Evolutionary conservation across 2,888 invertebrate genomes (phyloP).

Genomic region (Phengaris arion): DNA sequence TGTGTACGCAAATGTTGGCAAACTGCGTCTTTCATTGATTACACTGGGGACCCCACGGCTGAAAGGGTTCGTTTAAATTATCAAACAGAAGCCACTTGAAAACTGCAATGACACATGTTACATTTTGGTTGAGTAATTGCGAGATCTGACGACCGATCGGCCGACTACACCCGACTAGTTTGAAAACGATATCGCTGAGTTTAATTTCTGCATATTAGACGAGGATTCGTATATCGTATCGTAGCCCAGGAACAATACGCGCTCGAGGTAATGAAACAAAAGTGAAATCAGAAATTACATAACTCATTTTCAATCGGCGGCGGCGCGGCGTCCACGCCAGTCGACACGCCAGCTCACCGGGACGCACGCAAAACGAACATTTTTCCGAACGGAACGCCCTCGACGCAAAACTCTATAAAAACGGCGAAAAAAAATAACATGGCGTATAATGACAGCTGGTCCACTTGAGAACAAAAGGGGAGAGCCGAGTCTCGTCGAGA

Average conservation of each 20-base stretch:
- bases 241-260: constrained; percentile 50
- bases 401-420: constrained; percentile 78
- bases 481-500: constrained; percentile 75
- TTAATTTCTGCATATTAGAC: constrained; percentile 34
- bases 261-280: constrained; percentile 54
- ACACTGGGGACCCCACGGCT: constrained; percentile 50
- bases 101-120: constrained; percentile 76
- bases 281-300: constrained; percentile 61
- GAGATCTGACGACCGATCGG: constrained; percentile 43
- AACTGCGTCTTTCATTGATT: constrained; percentile 62
- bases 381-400: constrained; percentile 77
- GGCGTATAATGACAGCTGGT: constrained; percentile 81
- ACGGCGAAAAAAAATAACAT: constrained; percentile 79
- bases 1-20: constrained; percentile 51
- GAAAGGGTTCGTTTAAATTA: constrained; percentile 69
- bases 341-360: constrained; percentile 74
- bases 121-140: constrained; percentile 51
- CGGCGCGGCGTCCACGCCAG: constrained; percentile 60
- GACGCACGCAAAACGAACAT: constrained; percentile 79
- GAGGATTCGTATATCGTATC: constrained; percentile 35
- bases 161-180: constrained; percentile 39
- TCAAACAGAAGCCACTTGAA: constrained; percentile 73
- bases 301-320: constrained; percentile 69
- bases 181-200: constrained; percentile 31
- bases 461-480: constrained; percentile 81